Evolutionary conservation across 2,797 vertebrate species (phyloP).

Genomic region (Tragopan temminckii): DNA sequence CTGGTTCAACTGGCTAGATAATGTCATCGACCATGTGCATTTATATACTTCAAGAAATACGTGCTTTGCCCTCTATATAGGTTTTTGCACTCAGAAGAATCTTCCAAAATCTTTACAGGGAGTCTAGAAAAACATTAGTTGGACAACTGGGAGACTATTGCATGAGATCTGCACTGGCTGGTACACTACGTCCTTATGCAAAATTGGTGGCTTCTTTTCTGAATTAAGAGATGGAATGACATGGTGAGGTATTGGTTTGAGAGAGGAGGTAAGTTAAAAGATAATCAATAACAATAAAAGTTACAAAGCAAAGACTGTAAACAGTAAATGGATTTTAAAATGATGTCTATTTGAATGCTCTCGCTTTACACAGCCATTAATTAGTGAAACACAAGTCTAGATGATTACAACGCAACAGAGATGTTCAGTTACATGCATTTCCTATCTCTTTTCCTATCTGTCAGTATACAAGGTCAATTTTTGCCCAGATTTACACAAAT

Average conservation of each 20-base stretch:
- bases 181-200: background rate
- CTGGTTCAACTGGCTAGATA: background rate
- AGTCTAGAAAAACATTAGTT: background rate
- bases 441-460: background rate
- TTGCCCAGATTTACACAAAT: background rate
- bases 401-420: constrained; percentile 15
- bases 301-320: constrained; percentile 15
- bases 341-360: background rate
- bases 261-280: constrained; percentile 1
- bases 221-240: background rate
- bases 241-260: background rate
- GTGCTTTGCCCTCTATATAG: background rate
- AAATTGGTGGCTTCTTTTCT: background rate
- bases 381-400: constrained; percentile 19
- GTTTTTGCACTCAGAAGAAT: background rate
- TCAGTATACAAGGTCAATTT: background rate
- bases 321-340: constrained; percentile 41
- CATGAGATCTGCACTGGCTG: background rate
- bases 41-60: background rate
- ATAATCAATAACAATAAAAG: constrained; percentile 32
- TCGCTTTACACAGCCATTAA: background rate
- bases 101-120: background rate
- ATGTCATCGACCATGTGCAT: background rate
- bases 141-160: background rate
- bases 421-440: background rate